phyloP scores from a whole-genome alignment of 2,113 vertebrate species.

The Calonectris borealis region DNA sequence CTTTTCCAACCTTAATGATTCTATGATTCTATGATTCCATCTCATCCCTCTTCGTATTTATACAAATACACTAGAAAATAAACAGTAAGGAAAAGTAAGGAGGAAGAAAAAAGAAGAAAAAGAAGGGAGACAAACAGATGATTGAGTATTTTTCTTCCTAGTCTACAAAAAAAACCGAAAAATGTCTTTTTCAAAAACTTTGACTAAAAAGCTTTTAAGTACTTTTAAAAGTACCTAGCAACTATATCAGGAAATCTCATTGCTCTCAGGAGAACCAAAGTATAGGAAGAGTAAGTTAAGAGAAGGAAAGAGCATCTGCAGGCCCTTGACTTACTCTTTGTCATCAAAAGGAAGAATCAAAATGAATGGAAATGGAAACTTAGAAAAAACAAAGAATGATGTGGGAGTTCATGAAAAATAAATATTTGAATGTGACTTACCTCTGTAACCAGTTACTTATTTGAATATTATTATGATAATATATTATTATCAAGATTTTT shows the following conservation, averaged over 20 bases:
- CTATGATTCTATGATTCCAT: too few relatives aligned
- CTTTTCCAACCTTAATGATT: too few relatives aligned
- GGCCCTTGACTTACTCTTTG: neutral
- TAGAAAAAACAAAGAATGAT: neutral
- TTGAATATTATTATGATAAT: neutral
- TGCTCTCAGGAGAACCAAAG: neutral
- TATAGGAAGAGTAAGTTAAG: neutral
- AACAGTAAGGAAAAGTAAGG: neutral
- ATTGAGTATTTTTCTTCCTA: neutral
- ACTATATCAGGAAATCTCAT: neutral
- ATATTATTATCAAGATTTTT: neutral
- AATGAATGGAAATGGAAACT: neutral
- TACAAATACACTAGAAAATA: neutral
- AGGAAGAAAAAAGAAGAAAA: neutral
- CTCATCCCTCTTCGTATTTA: neutral
- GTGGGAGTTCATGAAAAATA: neutral
- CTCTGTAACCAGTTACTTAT: neutral
- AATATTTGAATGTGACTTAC: neutral
- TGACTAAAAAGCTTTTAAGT: neutral
- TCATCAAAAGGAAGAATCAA: neutral
- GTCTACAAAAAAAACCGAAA: neutral
- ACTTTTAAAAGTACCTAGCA: neutral
- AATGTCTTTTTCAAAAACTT: neutral
- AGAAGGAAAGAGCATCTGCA: neutral
- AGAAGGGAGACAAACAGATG: neutral